Percentiles rank a stretch among this genome's conserved stretches.
Evolutionary conservation across 1,140 invertebrate species (phyloP).

Genomic region (Drosophila melanica): DNA sequence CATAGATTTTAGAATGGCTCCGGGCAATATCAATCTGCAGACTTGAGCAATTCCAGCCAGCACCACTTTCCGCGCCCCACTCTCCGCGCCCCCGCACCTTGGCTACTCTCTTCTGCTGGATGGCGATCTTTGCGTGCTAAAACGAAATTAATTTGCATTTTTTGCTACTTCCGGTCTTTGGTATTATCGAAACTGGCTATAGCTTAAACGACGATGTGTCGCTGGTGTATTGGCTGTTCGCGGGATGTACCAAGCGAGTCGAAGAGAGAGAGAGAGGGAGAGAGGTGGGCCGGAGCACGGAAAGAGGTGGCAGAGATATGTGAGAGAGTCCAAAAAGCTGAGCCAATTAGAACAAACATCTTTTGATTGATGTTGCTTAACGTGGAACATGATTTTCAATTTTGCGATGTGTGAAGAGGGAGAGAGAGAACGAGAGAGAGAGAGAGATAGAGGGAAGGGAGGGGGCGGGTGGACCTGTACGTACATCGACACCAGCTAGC

Average conservation of each 20-base stretch:
- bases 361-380: slow-evolving; percentile 47
- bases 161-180: slow-evolving; percentile 30
- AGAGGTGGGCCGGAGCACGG: no score
- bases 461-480: no score
- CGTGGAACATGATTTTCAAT: slow-evolving; percentile 50
- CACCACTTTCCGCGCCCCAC: background rate
- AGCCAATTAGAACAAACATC: slow-evolving; percentile 53
- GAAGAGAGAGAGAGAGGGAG: background rate
- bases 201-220: background rate
- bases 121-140: slow-evolving; percentile 15
- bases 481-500: slow-evolving; percentile 14
- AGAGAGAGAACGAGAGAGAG: no score
- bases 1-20: background rate
- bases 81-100: no score
- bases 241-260: background rate
- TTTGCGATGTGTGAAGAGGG: slow-evolving; percentile 24
- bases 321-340: slow-evolving; percentile 9
- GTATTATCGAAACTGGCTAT: slow-evolving; percentile 7
- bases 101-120: background rate
- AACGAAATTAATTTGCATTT: slow-evolving; percentile 37
- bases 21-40: background rate
- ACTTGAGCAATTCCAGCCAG: background rate
- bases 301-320: background rate
- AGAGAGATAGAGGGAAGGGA: no score
- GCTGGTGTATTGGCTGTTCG: background rate